Evolutionary conservation across 2,888 invertebrate genomes (phyloP).

Genomic region (Microplitis deprimator): DNA sequence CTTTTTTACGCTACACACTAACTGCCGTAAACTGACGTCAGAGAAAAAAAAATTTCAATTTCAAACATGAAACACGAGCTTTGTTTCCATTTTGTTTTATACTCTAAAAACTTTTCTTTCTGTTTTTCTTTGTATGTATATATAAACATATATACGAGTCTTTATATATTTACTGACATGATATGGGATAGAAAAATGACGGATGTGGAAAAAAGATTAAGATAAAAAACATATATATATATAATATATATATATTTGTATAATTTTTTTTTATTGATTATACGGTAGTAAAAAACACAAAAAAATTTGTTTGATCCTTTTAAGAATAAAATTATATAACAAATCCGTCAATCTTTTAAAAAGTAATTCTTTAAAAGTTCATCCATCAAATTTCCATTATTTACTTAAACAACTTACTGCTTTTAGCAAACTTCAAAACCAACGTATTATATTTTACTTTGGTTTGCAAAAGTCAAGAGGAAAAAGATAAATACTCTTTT

Average conservation of each 20-base stretch:
- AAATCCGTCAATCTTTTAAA: conserved; percentile 11
- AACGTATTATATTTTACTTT: neutral
- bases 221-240: too few species aligned
- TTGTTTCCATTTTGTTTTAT: too few species aligned
- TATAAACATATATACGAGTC: neutral
- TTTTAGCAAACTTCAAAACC: neutral
- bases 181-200: neutral
- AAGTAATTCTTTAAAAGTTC: conserved; percentile 6
- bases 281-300: neutral
- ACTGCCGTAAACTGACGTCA: too few species aligned
- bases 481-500: too few species aligned
- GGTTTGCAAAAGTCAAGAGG: too few species aligned
- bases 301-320: neutral
- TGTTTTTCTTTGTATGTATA: too few species aligned
- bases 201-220: too few species aligned
- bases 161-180: neutral
- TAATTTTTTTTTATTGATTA: neutral
- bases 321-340: neutral
- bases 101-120: too few species aligned
- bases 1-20: too few species aligned
- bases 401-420: neutral
- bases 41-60: too few species aligned
- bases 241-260: too few species aligned
- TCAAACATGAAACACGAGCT: too few species aligned
- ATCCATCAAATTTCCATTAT: conserved; percentile 5